These are phyloP conservation scores for Ctenopoma kingsleyae DNA, from an alignment of 2,797 vertebrate species.

Conservation along the genomic window DNA sequence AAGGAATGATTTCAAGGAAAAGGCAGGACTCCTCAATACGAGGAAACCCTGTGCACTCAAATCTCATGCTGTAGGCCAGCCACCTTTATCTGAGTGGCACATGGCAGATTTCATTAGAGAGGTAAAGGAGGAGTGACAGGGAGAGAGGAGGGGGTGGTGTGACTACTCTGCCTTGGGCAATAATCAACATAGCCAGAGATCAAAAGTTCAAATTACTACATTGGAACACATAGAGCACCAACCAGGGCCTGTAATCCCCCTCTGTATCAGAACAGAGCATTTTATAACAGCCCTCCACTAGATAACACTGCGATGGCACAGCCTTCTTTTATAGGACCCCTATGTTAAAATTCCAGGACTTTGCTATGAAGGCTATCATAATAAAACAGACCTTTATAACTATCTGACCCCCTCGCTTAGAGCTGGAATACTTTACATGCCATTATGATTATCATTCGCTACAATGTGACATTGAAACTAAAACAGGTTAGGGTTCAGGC, in stretches of 20 bases:
- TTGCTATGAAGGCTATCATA: conserved; percentile 77
- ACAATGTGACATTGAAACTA: conserved; percentile 25
- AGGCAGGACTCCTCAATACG: conserved; percentile 65
- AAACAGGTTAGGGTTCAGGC: conserved; percentile 3
- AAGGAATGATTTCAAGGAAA: conserved; percentile 81
- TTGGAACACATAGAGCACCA: conserved; percentile 73
- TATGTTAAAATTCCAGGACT: conserved; percentile 83
- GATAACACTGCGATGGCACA: conserved; percentile 70
- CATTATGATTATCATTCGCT: conserved; percentile 37
- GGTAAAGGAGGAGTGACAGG: conserved; percentile 54
- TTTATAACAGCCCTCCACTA: conserved; percentile 82
- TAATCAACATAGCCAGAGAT: conserved; percentile 84
- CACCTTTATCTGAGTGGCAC: conserved; percentile 56
- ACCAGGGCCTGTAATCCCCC: conserved; percentile 72
- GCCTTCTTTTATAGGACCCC: conserved; percentile 86
- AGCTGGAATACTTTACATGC: conserved; percentile 33
- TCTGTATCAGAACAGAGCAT: conserved; percentile 72
- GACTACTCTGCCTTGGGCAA: conserved; percentile 78
- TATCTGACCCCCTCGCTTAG: conserved; percentile 44
- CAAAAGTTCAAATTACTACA: conserved; percentile 84
- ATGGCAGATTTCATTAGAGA: conserved; percentile 65
- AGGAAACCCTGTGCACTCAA: conserved; percentile 61
- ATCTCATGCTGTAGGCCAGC: conserved; percentile 36
- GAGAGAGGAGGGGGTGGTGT: conserved; percentile 40
- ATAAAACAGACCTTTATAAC: conserved; percentile 81